These are phyloP conservation scores for Gortyna flavago DNA, from an alignment of 2,888 invertebrate species.

Conservation along the genomic window DNA sequence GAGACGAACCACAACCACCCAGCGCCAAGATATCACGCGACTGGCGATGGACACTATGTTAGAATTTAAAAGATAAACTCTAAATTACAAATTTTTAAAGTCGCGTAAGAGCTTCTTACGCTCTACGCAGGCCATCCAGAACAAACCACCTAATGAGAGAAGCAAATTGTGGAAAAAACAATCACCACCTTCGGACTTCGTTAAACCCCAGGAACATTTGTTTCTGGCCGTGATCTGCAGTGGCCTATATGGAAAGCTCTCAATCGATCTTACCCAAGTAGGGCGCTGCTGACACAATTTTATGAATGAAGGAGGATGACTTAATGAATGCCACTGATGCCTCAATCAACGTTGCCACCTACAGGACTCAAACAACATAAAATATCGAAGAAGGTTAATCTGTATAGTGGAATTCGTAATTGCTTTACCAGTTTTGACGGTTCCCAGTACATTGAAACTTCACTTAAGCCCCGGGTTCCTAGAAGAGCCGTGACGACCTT, in stretches of 20 bases:
- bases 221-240: neutral
- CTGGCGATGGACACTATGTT: neutral
- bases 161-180: neutral
- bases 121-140: neutral
- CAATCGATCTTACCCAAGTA: neutral
- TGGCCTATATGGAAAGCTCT: neutral
- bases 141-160: neutral
- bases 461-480: neutral
- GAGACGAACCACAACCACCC: slow-evolving; percentile 9
- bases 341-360: neutral
- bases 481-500: neutral
- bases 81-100: neutral
- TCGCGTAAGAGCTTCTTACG: neutral
- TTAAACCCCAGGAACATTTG: neutral
- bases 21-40: neutral
- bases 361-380: neutral
- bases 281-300: neutral
- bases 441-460: neutral
- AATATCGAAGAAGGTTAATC: neutral
- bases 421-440: neutral
- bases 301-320: neutral
- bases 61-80: neutral
- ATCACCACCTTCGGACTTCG: neutral
- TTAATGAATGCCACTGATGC: neutral
- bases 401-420: neutral